A percentile compares a stretch with the other conserved stretches of the same genome.
phyloP scores from a whole-genome alignment of 2,888 invertebrate species.

The Drosophila nr. perissopoda region DNA sequence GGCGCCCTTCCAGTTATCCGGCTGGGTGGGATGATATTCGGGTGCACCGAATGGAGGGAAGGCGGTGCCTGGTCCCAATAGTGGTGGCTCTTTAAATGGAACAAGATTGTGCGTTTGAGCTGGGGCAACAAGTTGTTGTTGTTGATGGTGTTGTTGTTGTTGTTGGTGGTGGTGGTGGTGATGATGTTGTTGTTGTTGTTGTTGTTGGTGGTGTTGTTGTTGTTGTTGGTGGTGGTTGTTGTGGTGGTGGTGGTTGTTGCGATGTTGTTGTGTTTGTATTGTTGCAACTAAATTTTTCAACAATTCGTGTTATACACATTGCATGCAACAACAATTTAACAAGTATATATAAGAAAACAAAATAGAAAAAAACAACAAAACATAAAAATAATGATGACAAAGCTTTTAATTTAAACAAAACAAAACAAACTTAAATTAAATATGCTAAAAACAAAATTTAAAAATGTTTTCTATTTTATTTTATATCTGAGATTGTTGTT shows the following conservation, averaged over 20 bases:
- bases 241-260: slow-evolving; percentile 51
- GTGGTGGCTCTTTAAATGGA: slow-evolving; percentile 85
- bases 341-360: slow-evolving; percentile 25
- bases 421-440: slow-evolving; percentile 23
- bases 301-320: slow-evolving; percentile 52
- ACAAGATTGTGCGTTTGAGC: slow-evolving; percentile 83
- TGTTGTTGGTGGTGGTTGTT: slow-evolving; percentile 35
- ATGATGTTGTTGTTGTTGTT: slow-evolving; percentile 49
- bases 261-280: slow-evolving; percentile 60
- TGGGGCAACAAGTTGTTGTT: slow-evolving; percentile 74
- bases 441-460: slow-evolving; percentile 20
- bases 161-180: slow-evolving; percentile 53
- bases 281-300: slow-evolving; percentile 51
- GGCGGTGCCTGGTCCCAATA: slow-evolving; percentile 85
- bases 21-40: slow-evolving; percentile 85
- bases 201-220: slow-evolving; percentile 43
- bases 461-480: slow-evolving; percentile 18
- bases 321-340: slow-evolving; percentile 73
- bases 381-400: slow-evolving; percentile 43
- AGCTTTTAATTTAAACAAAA: slow-evolving; percentile 12
- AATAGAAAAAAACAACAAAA: slow-evolving; percentile 43
- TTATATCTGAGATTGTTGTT: slow-evolving; percentile 56
- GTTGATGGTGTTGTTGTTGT: slow-evolving; percentile 65
- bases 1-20: slow-evolving; percentile 85
- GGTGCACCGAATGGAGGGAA: slow-evolving; percentile 85